Percentiles rank a stretch among this genome's conserved stretches.
These are phyloP conservation scores for Caenorhabditis becei DNA, from an alignment of 2,888 invertebrate species.

Conservation along the genomic window DNA sequence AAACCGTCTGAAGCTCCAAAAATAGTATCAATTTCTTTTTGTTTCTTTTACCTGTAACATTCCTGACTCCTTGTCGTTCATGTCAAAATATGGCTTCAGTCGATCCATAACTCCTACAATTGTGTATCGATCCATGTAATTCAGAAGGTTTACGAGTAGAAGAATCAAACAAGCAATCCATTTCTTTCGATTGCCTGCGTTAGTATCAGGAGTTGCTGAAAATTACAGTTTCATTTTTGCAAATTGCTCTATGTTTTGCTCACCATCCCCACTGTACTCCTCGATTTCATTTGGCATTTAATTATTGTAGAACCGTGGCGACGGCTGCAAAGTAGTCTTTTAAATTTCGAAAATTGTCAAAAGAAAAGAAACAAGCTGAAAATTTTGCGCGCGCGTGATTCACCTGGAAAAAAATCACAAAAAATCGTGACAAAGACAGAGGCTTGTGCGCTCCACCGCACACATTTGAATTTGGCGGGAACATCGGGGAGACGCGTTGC, in stretches of 20 bases:
- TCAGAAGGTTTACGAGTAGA: slow-evolving; percentile 91
- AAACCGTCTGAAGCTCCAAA: slow-evolving; percentile 91
- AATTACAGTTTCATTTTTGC: too few species aligned
- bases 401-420: neutral
- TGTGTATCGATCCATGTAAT: slow-evolving; percentile 98
- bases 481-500: slow-evolving; percentile 9
- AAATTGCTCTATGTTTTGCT: neutral
- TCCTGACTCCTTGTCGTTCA: slow-evolving; percentile 89
- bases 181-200: slow-evolving; percentile 2
- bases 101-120: slow-evolving; percentile 88
- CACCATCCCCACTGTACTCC: slow-evolving; percentile 20
- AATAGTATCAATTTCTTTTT: neutral
- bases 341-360: neutral
- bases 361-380: neutral
- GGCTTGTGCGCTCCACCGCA: slow-evolving; percentile 44
- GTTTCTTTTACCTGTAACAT: slow-evolving; percentile 85
- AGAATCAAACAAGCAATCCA: slow-evolving; percentile 57
- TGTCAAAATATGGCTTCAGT: slow-evolving; percentile 86
- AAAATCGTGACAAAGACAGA: slow-evolving; percentile 9
- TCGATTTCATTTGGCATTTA: slow-evolving; percentile 41
- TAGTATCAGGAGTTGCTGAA: neutral
- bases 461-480: slow-evolving; percentile 42
- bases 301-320: neutral
- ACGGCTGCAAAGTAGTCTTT: slow-evolving; percentile 19
- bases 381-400: neutral